Evolutionary conservation across 2,888 invertebrate genomes (phyloP).

Genomic region (Thecocarcelia acutangulata): DNA sequence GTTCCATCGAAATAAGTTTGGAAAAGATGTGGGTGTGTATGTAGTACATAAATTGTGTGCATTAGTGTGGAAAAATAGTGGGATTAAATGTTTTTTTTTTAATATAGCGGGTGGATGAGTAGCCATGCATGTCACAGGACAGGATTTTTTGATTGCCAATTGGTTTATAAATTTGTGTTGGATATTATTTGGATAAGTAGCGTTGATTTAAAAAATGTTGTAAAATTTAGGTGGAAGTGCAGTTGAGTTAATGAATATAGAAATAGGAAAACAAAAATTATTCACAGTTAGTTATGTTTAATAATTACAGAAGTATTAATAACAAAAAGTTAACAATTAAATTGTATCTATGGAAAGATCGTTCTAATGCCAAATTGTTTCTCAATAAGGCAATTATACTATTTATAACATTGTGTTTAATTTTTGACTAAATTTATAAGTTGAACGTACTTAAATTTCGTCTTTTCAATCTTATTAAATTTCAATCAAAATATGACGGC

Average conservation of each 20-base stretch:
- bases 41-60: constrained; percentile 13
- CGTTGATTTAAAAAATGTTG: constrained; percentile 31
- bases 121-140: constrained; percentile 25
- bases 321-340: too few species aligned
- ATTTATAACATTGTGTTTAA: too few species aligned
- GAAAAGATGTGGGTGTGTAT: constrained; percentile 21
- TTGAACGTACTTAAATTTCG: too few species aligned
- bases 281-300: background rate
- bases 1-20: background rate
- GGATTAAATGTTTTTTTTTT: background rate
- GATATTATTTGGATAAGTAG: constrained; percentile 13
- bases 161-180: background rate
- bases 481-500: too few species aligned
- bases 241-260: constrained; percentile 17
- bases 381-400: too few species aligned
- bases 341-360: too few species aligned
- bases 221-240: constrained; percentile 19
- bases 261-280: constrained; percentile 23
- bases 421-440: too few species aligned
- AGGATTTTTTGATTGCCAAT: constrained; percentile 29
- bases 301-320: too few species aligned
- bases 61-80: background rate
- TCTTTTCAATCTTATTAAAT: too few species aligned
- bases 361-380: too few species aligned
- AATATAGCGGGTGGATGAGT: background rate